Base-by-base conservation (phyloP, 2,888 invertebrate species). In the Diarsia mendica region DNA sequence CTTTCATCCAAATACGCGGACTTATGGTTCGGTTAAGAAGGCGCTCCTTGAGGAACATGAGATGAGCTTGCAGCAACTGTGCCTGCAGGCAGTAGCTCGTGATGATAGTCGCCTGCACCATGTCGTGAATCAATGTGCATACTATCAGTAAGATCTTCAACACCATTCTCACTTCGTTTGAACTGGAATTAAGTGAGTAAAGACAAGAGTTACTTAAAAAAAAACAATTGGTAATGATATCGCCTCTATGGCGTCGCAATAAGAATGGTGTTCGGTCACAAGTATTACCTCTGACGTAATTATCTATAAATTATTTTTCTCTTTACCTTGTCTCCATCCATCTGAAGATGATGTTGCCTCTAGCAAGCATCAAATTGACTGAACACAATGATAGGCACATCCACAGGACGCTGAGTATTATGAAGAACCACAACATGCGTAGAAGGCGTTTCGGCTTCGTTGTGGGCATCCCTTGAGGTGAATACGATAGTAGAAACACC, bases 61-160 rank as follows among this genome's bases (percentile, higher is more conserved):
- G 96, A 90, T 98, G 98, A 0, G 98, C 97, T 79, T 97, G 97
- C 82, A 98, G 91, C 73, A 98, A 94, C 92, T 98, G 98, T 67
- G 98, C 98, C 95, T 98, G 98, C 39, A 98, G 96, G 88, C 98
- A 98, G 92, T 98, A 98, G 92, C 98, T 98, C 49, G 98, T 98
- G 83, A 98, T 97, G 71, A 98, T 97, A 6, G 98, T 98, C n/a
- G 98, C 98, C 93, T 98, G 98, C 72, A 98, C 97, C 93, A 98
- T 97, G 91, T 98, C 98, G 90, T 98, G 98, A 93, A 97, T 97
- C 78, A 98, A 92, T 15, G 98, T 98, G 83, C 98, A 97, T 60
- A 97, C 91, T 48, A 98, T 97, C 75, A 98, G 92, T 11, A 97
- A 89, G 53, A 97, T 93, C 94, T 98, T 97, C 64, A 97, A 89